Conservation (phyloP, 2,888 invertebrate genomes). For the Diogma glabrata region DNA sequence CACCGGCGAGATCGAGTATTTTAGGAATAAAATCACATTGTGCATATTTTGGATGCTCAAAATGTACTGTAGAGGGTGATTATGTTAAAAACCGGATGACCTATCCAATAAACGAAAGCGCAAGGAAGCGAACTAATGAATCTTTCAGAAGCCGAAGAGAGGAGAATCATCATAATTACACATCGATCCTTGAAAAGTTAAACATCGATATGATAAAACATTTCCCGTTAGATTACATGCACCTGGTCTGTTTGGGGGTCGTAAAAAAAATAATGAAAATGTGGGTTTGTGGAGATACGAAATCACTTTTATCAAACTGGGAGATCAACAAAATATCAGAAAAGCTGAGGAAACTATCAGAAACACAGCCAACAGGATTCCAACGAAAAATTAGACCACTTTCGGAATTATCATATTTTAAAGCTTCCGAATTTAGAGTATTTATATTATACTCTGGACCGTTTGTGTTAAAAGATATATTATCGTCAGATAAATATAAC, state of each 20-base stretch:
- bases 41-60: constrained; percentile 14
- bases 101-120: constrained; percentile 11
- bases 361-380: constrained; percentile 19
- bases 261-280: too few relatives aligned
- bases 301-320: neutral
- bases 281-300: constrained; percentile 17
- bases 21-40: constrained; percentile 13
- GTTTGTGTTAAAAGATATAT: constrained; percentile 19
- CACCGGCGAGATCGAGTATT: constrained; percentile 13
- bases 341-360: too few relatives aligned
- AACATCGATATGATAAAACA: too few relatives aligned
- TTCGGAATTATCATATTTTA: too few relatives aligned
- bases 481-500: too few relatives aligned
- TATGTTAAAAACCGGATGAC: constrained; percentile 15
- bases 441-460: constrained; percentile 22
- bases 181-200: constrained; percentile 16
- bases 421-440: too few relatives aligned
- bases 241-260: constrained; percentile 19
- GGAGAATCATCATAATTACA: constrained; percentile 18
- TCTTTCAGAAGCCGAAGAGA: too few relatives aligned
- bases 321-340: neutral
- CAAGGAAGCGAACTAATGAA: too few relatives aligned
- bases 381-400: constrained; percentile 19
- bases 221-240: constrained; percentile 9
- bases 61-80: constrained; percentile 16